A percentile compares a stretch with the other conserved stretches of the same genome.
phyloP scores from a whole-genome alignment of 2,888 invertebrate species.

The Pammene aurita region DNA sequence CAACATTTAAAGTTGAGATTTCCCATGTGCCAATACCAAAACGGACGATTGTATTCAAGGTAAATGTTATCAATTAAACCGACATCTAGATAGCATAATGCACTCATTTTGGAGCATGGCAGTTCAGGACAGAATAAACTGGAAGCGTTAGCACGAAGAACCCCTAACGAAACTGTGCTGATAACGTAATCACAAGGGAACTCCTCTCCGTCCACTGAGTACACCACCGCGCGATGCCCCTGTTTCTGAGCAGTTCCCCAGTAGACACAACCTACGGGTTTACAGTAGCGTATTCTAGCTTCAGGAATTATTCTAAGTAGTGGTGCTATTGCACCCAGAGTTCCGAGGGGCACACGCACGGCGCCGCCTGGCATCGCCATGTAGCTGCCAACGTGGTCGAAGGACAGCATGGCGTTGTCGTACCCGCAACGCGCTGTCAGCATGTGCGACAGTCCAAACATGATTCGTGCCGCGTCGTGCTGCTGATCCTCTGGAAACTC shows the following conservation, averaged over 20 bases:
- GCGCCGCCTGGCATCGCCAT: slow-evolving; percentile 84
- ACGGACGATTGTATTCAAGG: slow-evolving; percentile 88
- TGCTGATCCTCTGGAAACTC: slow-evolving; percentile 86
- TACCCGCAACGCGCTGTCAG: slow-evolving; percentile 86
- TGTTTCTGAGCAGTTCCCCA: slow-evolving; percentile 85
- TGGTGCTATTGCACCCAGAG: slow-evolving; percentile 86
- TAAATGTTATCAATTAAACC: slow-evolving; percentile 91
- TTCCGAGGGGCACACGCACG: slow-evolving; percentile 85
- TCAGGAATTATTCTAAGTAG: slow-evolving; percentile 85
- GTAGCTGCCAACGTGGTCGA: slow-evolving; percentile 70
- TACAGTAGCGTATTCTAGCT: slow-evolving; percentile 85
- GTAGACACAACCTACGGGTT: slow-evolving; percentile 87
- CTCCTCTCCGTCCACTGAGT: slow-evolving; percentile 86
- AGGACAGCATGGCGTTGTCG: slow-evolving; percentile 78
- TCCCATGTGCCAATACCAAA: slow-evolving; percentile 88
- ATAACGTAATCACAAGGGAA: slow-evolving; percentile 91
- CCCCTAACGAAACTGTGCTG: slow-evolving; percentile 90
- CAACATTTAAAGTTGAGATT: slow-evolving; percentile 85
- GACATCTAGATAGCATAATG: slow-evolving; percentile 86
- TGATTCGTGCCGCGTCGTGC: slow-evolving; percentile 86
- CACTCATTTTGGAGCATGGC: slow-evolving; percentile 87
- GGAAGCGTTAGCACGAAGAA: slow-evolving; percentile 85
- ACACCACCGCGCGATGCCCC: slow-evolving; percentile 81
- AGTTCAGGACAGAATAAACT: slow-evolving; percentile 88
- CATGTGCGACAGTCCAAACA: slow-evolving; percentile 86